Percentiles rank a stretch among this genome's conserved stretches.
Conservation (phyloP, 2,797 vertebrate species). For the Loris lydekkerianus region DNA sequence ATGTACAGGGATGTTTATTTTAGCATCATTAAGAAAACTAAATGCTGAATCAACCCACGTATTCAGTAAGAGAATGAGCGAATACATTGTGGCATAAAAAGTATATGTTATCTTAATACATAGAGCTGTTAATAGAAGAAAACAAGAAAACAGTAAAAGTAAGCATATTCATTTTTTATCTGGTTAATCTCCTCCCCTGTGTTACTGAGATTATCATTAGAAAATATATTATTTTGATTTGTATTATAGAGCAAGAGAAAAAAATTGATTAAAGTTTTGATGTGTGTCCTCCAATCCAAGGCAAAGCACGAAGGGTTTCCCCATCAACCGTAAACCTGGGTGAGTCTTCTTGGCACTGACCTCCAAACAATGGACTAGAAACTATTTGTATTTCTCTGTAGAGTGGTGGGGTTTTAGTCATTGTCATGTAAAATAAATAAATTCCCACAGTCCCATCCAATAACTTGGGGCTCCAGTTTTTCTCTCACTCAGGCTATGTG, state of each 20-base stretch:
- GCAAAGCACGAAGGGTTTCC: neutral
- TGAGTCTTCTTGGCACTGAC: neutral
- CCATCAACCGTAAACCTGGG: neutral
- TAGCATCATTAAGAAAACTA: conserved; percentile 12
- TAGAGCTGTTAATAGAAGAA: neutral
- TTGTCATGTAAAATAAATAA: neutral
- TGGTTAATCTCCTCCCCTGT: neutral
- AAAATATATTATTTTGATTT: conserved; percentile 20
- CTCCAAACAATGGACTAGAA: neutral
- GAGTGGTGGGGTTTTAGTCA: neutral
- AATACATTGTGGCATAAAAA: neutral
- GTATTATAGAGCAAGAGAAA: neutral
- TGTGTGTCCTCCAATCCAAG: neutral
- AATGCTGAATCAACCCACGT: conserved; percentile 1
- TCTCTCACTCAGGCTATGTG: neutral
- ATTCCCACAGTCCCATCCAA: neutral
- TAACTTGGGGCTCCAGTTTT: neutral
- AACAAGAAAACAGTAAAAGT: neutral
- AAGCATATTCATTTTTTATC: neutral
- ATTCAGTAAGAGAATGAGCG: neutral
- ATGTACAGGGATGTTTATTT: neutral
- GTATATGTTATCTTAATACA: neutral
- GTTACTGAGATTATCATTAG: neutral
- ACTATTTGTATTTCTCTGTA: neutral
- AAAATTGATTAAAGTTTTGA: neutral